Evolutionary conservation across 2,797 vertebrate species (phyloP), one percentile per base, ranked within the genome.

Genomic region (Peromyscus aztecus): DNA sequence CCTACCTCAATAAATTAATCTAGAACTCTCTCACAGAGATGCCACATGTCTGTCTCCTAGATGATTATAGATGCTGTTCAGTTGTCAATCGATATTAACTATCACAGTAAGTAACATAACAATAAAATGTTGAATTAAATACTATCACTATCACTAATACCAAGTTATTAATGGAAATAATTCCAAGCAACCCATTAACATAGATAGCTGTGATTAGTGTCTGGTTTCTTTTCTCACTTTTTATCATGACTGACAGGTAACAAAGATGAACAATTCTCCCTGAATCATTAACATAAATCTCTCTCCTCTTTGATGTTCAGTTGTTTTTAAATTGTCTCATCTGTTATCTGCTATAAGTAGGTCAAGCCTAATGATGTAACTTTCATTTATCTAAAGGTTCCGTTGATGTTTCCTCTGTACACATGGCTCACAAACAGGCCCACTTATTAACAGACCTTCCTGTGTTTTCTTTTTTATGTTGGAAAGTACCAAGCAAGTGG

Each of bases 401-500:
- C 46, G 82, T 11, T 91, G 37, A 92, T 71, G 57, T 17, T 71
- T 61, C 13, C 17, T 81, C 40, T 49, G 4, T 40, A 71, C 49
- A 49, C 0, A 2, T 57, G 29, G 63, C 40, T 91, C 49, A 63
- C 57, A 40, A 84, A 77, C 43, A 76, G 6, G 0, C 59, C 69
- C 24, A 43, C 23, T 90, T 95, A 77, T 73, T 37, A 76, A 24
- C 27, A 87, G 85, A 46, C 63, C 43, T 86, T 91, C 59, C 76
- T 77, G 73, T 59, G 67, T 46, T 85, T 7, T 37, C 6, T 29
- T 82, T 92, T 69, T 93, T n/a, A 49, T 52, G 7, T 67, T 34
- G 63, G 67, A 96, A 96, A 94, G 61, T 59, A 91, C 67, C 63
- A 85, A 90, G 87, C 65, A 59, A 95, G 21, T 78, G 89, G 89